Evolutionary conservation across 1,140 invertebrate species (phyloP), one percentile per base, ranked within the genome.

Genomic region (Trichoplusia ni): DNA sequence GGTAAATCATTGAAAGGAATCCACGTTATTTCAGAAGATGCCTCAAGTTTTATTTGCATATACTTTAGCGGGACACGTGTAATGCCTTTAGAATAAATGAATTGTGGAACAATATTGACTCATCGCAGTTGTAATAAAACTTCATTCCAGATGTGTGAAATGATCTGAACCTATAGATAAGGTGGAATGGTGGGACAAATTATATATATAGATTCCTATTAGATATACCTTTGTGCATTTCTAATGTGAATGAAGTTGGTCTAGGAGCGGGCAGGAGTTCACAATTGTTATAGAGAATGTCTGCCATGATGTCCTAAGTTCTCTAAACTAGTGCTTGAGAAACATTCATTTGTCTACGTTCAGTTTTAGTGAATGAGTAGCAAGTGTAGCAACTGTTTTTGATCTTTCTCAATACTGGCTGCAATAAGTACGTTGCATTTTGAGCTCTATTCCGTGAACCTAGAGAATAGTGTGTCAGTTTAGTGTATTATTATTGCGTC

Each of bases 121-220:
- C 19, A 23, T 35, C 19, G 31, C 49, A 53, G 31, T 53, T 53
- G 31, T 51, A 42, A 18, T 42, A 42, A 29, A 19, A 44, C 5
- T 44, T 44, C 54, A 58, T 58, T 58, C 54, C 54, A 58, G 19
- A 38, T 58, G 49, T 53, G 49, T 53, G 49, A 37, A 65, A 67
- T 68, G 68, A 74, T 74, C 67, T 74, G 72, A 69, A 31, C 54
- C 54, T 51, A 31, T 47, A 54, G 35, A 38, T 54, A 29, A 47
- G 33, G 23, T 25, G 35, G 35, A 23, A 38, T 54, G 47, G 51
- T 38, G 51, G 35, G 35, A 64, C 23, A 42, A 59, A 37, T 56
- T 59, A 19, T 47, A n/a, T n/a, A 4, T n/a, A 29, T 66, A 69
- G 59, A 73, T 75, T 78, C 73, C 76, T 77, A 79, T 70, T 79